A percentile compares a stretch with the other conserved stretches of the same genome.
phyloP scores from a whole-genome alignment of 2,797 vertebrate genomes.

The Acanthornis magna region DNA sequence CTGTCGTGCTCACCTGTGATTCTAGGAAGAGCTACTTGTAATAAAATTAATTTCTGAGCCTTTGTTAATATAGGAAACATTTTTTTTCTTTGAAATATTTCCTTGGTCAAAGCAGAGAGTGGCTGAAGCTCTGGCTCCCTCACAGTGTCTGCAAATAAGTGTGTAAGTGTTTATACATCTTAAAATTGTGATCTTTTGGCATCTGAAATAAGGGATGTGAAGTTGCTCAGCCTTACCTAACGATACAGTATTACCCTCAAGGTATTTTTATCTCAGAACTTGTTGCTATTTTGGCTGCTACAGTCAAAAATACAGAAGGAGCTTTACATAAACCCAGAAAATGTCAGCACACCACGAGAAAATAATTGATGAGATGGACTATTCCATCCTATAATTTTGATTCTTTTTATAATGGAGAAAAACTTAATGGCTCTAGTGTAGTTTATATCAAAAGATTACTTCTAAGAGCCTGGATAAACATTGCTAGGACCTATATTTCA shows the following conservation, averaged over 20 bases:
- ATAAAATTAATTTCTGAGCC: background rate
- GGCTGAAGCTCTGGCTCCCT: background rate
- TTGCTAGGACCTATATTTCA: constrained; percentile 27
- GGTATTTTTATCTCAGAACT: background rate
- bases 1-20: background rate
- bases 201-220: background rate
- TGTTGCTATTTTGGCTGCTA: background rate
- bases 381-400: background rate
- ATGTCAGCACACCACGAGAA: background rate
- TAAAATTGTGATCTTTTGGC: background rate
- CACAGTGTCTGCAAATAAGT: background rate
- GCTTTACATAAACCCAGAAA: background rate
- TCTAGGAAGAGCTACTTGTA: background rate
- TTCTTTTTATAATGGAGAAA: background rate
- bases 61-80: background rate
- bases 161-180: background rate
- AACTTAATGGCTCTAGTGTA: background rate
- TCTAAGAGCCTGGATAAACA: constrained; percentile 50
- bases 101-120: background rate
- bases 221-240: background rate
- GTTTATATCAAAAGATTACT: constrained; percentile 34
- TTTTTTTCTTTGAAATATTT: background rate
- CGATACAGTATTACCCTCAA: background rate
- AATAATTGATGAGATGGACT: background rate
- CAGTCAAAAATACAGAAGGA: background rate